phyloP scores from a whole-genome alignment of 2,113 vertebrate species.

The Coracopsis vasa region DNA sequence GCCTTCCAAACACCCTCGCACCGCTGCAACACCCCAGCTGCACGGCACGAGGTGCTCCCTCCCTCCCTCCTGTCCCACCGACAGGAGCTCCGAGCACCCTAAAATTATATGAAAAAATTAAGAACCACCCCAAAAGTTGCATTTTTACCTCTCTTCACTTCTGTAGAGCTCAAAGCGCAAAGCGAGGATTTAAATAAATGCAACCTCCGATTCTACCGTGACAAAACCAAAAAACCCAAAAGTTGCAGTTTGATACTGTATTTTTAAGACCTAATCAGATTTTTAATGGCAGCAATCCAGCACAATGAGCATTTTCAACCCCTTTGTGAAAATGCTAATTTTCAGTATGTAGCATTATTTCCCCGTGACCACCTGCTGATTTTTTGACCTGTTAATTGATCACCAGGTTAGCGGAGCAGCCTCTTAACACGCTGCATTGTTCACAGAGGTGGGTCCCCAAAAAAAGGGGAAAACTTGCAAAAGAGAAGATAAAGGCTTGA shows the following conservation, averaged over 20 bases:
- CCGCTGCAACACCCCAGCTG: neutral
- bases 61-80: neutral
- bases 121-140: neutral
- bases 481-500: conserved; percentile 26
- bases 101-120: accelerated
- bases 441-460: conserved; percentile 47
- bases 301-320: conserved; percentile 66
- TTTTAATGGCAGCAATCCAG: conserved; percentile 58
- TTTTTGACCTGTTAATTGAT: conserved; percentile 86
- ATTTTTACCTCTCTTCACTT: no score
- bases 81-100: neutral
- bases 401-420: conserved; percentile 59
- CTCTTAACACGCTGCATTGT: conserved; percentile 58
- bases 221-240: neutral
- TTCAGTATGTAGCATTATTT: conserved; percentile 30
- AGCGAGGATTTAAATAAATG: neutral
- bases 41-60: neutral
- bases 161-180: no score
- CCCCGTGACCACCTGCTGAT: conserved; percentile 72
- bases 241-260: neutral
- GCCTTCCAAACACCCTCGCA: neutral
- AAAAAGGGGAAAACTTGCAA: neutral
- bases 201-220: neutral
- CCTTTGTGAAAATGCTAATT: conserved; percentile 77
- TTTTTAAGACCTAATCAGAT: neutral